Base-by-base conservation (phyloP, 2,888 invertebrate species). In the Aphidoletes aphidimyza region DNA sequence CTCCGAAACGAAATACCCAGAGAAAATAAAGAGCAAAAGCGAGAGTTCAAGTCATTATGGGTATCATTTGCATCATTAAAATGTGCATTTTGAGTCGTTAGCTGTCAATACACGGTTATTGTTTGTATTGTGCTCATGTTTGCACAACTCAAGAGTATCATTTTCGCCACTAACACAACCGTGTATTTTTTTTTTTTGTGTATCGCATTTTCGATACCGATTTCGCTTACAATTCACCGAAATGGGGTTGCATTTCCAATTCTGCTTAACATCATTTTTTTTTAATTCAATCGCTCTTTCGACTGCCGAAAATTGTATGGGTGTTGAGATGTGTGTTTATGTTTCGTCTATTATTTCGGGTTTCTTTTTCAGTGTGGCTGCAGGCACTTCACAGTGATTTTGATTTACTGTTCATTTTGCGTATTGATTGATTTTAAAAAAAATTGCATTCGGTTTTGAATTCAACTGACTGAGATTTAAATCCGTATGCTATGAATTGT, bases 31-130 rank as follows among this genome's bases (percentile, higher is more conserved):
- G n/a, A n/a, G n/a, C n/a, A n/a, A n/a, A n/a, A n/a, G n/a, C n/a
- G n/a, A n/a, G n/a, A 14, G 37, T 45, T 42, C 39, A 45, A 45
- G 83, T 83, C 83, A 83, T 83, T 83, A 83, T 83, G 83, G 81
- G 83, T 83, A 83, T 83, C 83, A 83, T 83, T 84, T 84, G 84
- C 84, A 84, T 84, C 84, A 84, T 84, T 84, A 54, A 84, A 84
- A 54, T 84, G 54, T 84, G 84, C 54, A 84, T 84, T 84, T 83
- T 84, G 54, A 34, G 84, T 84, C 83, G 83, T 83, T 83, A 19
- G 83, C 42, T 83, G 83, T 83, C 83, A 83, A 83, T 83, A 45
- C 42, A 83, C 14, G 6, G 26, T 83, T 83, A 83, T 83, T 83
- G 39, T 83, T 83, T 39, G 45, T 17, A 83, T 83, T 83, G 81